Percentiles rank a stretch among this genome's conserved stretches.
These are phyloP conservation scores for Lucifuga dentata DNA, from an alignment of 2,113 vertebrate genomes.

Conservation along the genomic window DNA sequence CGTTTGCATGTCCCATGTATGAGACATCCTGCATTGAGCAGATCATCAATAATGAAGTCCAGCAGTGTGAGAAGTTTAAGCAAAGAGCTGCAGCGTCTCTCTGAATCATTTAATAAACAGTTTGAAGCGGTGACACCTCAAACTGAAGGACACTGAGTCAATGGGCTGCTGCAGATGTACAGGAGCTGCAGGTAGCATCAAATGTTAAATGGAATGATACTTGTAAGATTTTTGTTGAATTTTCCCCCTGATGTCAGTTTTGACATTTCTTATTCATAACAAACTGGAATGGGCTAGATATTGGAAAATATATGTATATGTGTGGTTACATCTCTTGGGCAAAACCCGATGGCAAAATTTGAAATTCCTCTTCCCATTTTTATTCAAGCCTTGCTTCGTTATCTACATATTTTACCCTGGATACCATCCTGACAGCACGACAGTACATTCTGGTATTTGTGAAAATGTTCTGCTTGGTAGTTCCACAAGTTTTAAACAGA, in stretches of 20 bases:
- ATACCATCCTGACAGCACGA: background rate
- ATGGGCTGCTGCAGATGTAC: background rate
- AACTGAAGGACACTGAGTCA: slow-evolving; percentile 48
- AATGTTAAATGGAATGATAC: no score
- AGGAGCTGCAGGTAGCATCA: no score
- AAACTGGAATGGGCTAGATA: no score
- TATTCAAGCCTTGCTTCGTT: slow-evolving; percentile 10
- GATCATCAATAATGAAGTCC: slow-evolving; percentile 70
- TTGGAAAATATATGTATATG: no score
- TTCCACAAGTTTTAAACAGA: slow-evolving; percentile 63
- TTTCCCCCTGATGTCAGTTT: no score
- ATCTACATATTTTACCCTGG: slow-evolving; percentile 37
- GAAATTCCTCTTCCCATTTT: background rate
- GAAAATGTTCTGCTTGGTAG: slow-evolving; percentile 49
- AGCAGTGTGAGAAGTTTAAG: slow-evolving; percentile 56
- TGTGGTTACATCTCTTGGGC: no score
- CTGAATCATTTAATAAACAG: slow-evolving; percentile 69
- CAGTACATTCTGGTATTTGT: slow-evolving; percentile 35
- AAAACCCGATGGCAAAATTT: background rate
- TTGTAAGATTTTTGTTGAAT: no score
- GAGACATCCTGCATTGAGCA: slow-evolving; percentile 51
- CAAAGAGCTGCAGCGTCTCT: slow-evolving; percentile 51
- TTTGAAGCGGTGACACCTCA: slow-evolving; percentile 44
- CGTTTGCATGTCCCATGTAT: slow-evolving; percentile 65
- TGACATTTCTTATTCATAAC: no score